Evolutionary conservation across 2,113 vertebrate species (phyloP).

Genomic region (Tringa solitaria): DNA sequence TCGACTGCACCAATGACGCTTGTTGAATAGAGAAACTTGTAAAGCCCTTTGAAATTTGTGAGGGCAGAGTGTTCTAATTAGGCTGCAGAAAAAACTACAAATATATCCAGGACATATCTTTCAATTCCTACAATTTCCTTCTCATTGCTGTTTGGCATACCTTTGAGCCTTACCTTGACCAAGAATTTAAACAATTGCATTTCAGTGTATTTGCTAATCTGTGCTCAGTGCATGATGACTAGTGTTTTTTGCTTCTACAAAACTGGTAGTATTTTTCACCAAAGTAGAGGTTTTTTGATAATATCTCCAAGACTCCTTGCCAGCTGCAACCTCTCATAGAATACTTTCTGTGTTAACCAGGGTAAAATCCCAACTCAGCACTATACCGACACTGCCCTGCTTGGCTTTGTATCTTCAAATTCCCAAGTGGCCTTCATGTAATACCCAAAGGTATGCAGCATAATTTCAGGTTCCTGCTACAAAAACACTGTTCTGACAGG

Average conservation of each 20-base stretch:
- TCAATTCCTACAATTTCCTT: neutral
- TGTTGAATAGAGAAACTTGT: neutral
- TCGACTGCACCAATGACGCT: neutral
- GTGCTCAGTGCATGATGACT: neutral
- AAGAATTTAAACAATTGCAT: neutral
- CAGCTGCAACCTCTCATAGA: neutral
- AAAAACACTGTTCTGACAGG: neutral
- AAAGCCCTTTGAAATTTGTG: neutral
- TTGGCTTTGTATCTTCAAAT: neutral
- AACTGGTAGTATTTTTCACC: neutral
- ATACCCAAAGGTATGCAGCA: neutral
- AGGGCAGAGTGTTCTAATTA: neutral
- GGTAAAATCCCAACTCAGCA: neutral
- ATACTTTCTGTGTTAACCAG: neutral
- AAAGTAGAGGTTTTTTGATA: neutral
- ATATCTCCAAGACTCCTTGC: neutral
- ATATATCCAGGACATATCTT: neutral
- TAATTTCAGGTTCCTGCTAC: neutral
- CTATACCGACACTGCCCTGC: neutral
- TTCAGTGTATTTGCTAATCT: neutral
- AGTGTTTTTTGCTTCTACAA: neutral
- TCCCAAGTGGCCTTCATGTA: neutral
- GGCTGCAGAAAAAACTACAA: neutral
- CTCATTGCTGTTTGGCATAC: neutral
- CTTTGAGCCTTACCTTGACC: neutral